Conservation (phyloP, 1,140 invertebrate genomes). For the Triops cancriformis region DNA sequence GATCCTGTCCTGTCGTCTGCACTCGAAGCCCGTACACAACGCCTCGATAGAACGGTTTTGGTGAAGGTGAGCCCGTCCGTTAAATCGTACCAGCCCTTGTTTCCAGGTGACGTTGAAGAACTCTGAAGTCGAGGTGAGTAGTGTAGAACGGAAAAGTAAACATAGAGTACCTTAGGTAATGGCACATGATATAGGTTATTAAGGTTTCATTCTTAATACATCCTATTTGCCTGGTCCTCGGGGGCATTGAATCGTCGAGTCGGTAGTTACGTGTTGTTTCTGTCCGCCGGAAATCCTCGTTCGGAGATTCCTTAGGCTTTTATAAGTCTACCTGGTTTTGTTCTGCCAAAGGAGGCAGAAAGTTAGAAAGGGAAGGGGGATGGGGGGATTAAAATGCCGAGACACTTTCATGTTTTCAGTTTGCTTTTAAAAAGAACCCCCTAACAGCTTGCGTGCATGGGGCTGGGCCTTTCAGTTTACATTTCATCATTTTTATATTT, state of each 20-base stretch:
- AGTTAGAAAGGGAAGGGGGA: not conserved
- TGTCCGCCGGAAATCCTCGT: not conserved
- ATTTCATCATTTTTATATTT: not conserved
- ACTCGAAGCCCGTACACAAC: too few relatives aligned
- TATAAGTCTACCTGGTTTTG: not conserved
- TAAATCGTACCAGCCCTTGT: too few relatives aligned
- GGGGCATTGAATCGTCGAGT: not conserved
- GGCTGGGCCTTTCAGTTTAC: not conserved
- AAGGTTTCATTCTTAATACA: constrained; percentile 3
- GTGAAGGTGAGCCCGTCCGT: too few relatives aligned
- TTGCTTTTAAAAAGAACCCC: not conserved
- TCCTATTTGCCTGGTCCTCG: not conserved
- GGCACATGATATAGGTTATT: constrained; percentile 13
- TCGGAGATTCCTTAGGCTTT: not conserved
- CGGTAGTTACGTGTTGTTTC: not conserved
- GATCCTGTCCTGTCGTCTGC: too few relatives aligned
- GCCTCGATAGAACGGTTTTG: too few relatives aligned
- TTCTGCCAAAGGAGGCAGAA: not conserved
- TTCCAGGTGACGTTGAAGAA: too few relatives aligned
- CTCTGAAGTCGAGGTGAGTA: too few relatives aligned
- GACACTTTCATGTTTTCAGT: not conserved
- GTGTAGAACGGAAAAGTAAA: not conserved
- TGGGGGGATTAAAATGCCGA: not conserved
- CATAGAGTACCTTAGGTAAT: not conserved
- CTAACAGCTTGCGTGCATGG: not conserved